phyloP scores from a whole-genome alignment of 2,888 invertebrate species.

The Acleris sparsana region DNA sequence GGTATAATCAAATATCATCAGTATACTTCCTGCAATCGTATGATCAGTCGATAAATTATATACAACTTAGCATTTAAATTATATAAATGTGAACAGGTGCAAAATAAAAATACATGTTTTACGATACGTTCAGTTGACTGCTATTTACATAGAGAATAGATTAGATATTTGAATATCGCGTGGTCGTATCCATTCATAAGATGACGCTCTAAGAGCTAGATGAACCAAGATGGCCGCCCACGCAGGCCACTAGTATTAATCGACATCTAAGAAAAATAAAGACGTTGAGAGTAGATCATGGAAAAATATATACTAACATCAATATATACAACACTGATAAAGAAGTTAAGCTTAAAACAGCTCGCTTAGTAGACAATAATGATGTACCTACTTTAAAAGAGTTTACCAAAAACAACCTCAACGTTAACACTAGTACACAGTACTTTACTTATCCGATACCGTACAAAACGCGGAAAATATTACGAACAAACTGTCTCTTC shows the following conservation, averaged over 20 bases:
- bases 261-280: conserved; percentile 15
- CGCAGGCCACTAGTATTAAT: conserved; percentile 13
- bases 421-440: not conserved
- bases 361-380: too few species aligned
- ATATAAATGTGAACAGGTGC: conserved; percentile 31
- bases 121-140: conserved; percentile 22
- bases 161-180: conserved; percentile 16
- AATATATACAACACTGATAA: too few species aligned
- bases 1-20: too few species aligned
- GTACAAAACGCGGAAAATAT: conserved; percentile 6
- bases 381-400: too few species aligned
- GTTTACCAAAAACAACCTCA: too few species aligned
- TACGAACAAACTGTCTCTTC: not conserved
- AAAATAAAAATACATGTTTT: conserved; percentile 25
- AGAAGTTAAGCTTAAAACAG: too few species aligned
- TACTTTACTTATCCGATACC: not conserved
- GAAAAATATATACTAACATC: too few species aligned
- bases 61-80: conserved; percentile 7
- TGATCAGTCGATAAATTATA: not conserved
- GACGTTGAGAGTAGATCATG: not conserved
- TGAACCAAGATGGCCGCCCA: conserved; percentile 23
- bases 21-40: not conserved
- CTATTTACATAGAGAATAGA: conserved; percentile 29
- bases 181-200: conserved; percentile 28
- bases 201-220: conserved; percentile 8